Percentiles rank a stretch among this genome's conserved stretches.
phyloP scores from a whole-genome alignment of 2,888 invertebrate species.

The Thalpophila matura region DNA sequence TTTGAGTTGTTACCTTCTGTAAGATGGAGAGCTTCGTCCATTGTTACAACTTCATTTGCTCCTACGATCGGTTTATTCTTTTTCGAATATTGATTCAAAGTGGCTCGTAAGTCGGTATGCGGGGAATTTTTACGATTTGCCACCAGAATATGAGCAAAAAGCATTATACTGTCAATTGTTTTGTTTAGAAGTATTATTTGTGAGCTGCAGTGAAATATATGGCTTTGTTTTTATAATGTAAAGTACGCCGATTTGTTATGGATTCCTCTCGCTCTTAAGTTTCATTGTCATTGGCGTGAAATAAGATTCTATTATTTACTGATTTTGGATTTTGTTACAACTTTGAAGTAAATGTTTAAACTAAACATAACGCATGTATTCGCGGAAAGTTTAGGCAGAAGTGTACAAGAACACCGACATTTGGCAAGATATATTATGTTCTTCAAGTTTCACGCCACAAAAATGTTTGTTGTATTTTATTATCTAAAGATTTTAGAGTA shows the following conservation, averaged over 20 bases:
- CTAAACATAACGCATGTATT: too few species aligned
- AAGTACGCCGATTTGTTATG: slow-evolving; percentile 24
- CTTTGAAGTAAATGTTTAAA: too few species aligned
- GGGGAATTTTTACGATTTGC: slow-evolving; percentile 87
- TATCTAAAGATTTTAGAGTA: too few species aligned
- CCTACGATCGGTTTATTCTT: slow-evolving; percentile 73
- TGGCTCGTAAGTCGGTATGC: slow-evolving; percentile 85
- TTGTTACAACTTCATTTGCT: slow-evolving; percentile 90
- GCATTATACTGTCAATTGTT: slow-evolving; percentile 61
- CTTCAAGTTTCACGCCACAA: too few species aligned
- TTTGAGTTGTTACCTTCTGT: slow-evolving; percentile 60
- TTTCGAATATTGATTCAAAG: slow-evolving; percentile 87
- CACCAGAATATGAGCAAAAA: slow-evolving; percentile 69
- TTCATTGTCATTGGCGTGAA: neutral
- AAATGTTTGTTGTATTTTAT: too few species aligned
- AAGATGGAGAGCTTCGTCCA: slow-evolving; percentile 63
- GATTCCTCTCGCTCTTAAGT: neutral
- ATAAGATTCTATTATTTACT: neutral
- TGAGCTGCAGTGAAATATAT: slow-evolving; percentile 56
- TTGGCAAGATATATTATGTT: too few species aligned
- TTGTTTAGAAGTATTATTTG: slow-evolving; percentile 54
- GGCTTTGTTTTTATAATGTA: slow-evolving; percentile 26
- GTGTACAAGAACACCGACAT: too few species aligned
- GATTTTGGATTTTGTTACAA: neutral
- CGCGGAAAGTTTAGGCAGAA: too few species aligned